A percentile compares a stretch with the other conserved stretches of the same genome.
Conservation (phyloP, 2,797 vertebrate genomes). For the Melanotaenia nigrans region DNA sequence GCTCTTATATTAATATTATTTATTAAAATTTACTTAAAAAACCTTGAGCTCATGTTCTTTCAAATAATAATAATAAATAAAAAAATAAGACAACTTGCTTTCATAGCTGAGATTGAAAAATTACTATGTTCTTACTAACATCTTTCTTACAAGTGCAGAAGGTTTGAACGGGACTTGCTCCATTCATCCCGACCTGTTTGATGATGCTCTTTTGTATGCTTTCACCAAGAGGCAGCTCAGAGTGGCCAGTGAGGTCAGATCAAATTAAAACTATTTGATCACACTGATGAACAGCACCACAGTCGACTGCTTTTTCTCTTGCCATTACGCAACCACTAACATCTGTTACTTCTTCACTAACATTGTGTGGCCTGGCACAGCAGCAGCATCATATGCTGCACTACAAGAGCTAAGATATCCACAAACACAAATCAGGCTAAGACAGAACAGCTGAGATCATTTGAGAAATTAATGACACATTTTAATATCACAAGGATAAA, state of each 20-base stretch:
- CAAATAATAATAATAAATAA: background rate
- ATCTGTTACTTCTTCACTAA: conserved; percentile 76
- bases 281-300: conserved; percentile 58
- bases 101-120: background rate
- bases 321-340: conserved; percentile 77
- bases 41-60: background rate
- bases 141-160: background rate
- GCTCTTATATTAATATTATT: background rate
- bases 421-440: conserved; percentile 49
- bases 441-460: conserved; percentile 9
- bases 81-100: background rate
- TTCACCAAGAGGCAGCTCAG: conserved; percentile 38
- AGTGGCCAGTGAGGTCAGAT: conserved; percentile 66
- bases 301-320: conserved; percentile 51
- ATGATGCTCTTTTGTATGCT: conserved; percentile 43
- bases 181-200: conserved; percentile 37
- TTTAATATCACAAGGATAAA: conserved; percentile 49
- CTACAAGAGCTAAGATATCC: conserved; percentile 51
- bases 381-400: conserved; percentile 30
- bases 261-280: conserved; percentile 77
- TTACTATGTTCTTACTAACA: background rate
- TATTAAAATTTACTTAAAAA: background rate
- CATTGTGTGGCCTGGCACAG: conserved; percentile 61
- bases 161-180: conserved; percentile 11
- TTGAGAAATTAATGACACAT: conserved; percentile 45